A percentile compares a stretch with the other conserved stretches of the same genome.
These are phyloP conservation scores for Agrochola macilenta DNA, from an alignment of 2,888 invertebrate genomes.

Conservation along the genomic window DNA sequence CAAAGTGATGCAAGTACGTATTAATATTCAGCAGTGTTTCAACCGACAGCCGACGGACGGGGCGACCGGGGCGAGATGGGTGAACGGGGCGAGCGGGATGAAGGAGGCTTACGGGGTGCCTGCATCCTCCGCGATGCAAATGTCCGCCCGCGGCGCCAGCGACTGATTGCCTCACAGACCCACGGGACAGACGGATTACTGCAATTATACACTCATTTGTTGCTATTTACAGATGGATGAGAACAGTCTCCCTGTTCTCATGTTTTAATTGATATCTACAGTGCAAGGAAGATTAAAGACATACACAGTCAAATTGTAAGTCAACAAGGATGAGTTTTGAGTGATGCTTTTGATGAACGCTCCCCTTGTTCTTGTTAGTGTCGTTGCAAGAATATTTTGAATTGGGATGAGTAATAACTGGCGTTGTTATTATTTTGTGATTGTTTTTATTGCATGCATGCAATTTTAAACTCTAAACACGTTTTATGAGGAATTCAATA, in stretches of 20 bases:
- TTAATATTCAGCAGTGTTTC: constrained; percentile 64
- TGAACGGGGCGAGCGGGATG: background rate
- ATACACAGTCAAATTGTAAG: constrained; percentile 4
- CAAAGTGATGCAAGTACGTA: constrained; percentile 62
- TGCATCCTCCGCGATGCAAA: constrained; percentile 59
- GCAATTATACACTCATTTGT: constrained; percentile 68
- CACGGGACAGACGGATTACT: constrained; percentile 64
- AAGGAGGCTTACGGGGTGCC: background rate
- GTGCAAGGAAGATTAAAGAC: constrained; percentile 46
- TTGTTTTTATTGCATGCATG: constrained; percentile 9
- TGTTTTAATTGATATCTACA: constrained; percentile 62
- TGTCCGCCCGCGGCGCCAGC: constrained; percentile 62
- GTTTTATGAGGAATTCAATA: background rate
- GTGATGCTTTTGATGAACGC: constrained; percentile 5
- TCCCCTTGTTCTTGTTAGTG: constrained; percentile 50
- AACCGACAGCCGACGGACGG: constrained; percentile 2
- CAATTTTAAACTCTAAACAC: constrained; percentile 15
- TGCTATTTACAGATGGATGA: constrained; percentile 62
- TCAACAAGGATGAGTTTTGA: constrained; percentile 34
- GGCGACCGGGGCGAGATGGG: background rate
- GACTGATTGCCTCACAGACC: constrained; percentile 62
- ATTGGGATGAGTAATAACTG: constrained; percentile 38
- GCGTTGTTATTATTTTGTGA: constrained; percentile 23
- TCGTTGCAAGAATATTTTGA: constrained; percentile 42
- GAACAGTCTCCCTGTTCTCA: constrained; percentile 34